Conservation (phyloP, 2,113 vertebrate species). For the Merops nubicus region DNA sequence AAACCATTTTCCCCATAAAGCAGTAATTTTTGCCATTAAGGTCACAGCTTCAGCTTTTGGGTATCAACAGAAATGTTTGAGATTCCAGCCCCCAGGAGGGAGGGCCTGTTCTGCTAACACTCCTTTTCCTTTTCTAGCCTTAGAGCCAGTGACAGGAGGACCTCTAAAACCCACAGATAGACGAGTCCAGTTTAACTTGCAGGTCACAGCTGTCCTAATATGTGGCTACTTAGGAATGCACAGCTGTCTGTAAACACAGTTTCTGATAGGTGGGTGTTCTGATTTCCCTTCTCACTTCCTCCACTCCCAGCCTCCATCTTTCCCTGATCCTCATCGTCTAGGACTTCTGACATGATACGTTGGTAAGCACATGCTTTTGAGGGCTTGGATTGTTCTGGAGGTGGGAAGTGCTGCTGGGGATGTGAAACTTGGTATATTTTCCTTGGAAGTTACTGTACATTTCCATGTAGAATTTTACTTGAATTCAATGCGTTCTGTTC, state of each 20-base stretch:
- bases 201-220: background rate
- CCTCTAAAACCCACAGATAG: background rate
- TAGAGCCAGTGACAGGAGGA: background rate
- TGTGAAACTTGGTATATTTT: background rate
- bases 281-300: background rate
- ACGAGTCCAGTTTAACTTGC: background rate
- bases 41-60: background rate
- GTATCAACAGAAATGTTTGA: background rate
- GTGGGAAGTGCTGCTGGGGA: background rate
- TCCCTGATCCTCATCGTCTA: background rate
- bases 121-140: background rate
- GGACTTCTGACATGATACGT: background rate
- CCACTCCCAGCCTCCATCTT: background rate
- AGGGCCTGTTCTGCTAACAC: background rate
- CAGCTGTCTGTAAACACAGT: background rate
- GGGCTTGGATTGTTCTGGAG: background rate
- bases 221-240: background rate
- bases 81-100: background rate
- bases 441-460: background rate
- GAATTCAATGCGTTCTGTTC: background rate
- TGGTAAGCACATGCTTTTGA: background rate
- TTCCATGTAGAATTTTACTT: background rate
- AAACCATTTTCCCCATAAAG: background rate
- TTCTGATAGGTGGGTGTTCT: background rate
- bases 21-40: background rate